phyloP scores from a whole-genome alignment of 2,797 vertebrate genomes.

The Ataeniobius toweri region DNA sequence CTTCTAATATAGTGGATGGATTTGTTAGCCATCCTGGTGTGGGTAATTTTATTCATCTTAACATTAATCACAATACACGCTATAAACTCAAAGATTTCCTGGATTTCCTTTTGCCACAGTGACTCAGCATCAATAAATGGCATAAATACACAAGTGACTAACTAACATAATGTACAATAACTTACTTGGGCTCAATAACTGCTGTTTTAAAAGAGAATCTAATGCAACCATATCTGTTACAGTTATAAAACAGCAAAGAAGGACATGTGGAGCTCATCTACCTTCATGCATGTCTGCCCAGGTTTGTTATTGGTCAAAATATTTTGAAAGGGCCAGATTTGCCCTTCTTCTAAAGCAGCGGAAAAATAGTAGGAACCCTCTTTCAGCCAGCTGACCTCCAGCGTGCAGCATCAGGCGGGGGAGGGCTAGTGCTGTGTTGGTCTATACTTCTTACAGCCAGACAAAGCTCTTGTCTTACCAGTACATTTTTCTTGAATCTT shows the following conservation, averaged over 20 bases:
- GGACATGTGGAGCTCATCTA: not conserved
- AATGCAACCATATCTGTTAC: not conserved
- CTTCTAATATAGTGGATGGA: slow-evolving; percentile 26
- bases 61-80: slow-evolving; percentile 1
- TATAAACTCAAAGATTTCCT: not conserved
- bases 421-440: too few relatives aligned
- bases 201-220: not conserved
- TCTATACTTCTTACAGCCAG: too few relatives aligned
- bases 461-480: too few relatives aligned
- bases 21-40: slow-evolving; percentile 5
- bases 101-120: not conserved
- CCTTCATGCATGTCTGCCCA: not conserved
- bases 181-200: not conserved
- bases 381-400: too few relatives aligned
- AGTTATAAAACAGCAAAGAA: not conserved
- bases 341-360: too few relatives aligned
- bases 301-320: not conserved
- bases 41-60: slow-evolving; percentile 11
- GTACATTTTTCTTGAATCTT: too few relatives aligned
- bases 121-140: not conserved
- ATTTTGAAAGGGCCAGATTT: not conserved
- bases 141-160: not conserved
- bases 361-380: too few relatives aligned
- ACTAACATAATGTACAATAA: not conserved
- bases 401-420: too few relatives aligned